A percentile compares a stretch with the other conserved stretches of the same genome.
Conservation (phyloP, 2,888 invertebrate genomes). For the Liposcelis brunnea region DNA sequence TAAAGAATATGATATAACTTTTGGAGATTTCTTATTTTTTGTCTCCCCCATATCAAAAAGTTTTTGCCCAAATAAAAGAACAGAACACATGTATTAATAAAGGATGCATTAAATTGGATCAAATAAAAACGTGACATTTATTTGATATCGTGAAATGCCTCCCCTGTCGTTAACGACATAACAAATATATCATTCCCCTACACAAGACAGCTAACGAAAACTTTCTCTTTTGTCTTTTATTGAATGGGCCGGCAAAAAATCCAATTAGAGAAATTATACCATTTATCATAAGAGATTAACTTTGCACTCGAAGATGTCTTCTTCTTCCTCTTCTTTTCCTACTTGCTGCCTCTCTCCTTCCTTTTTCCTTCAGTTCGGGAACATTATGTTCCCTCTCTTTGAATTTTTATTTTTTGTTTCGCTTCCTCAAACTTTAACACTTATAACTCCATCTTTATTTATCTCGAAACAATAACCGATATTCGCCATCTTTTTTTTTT, state of each 20-base stretch:
- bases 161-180: not conserved
- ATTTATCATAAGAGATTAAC: conserved; percentile 9
- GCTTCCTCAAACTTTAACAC: no score
- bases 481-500: no score
- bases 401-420: not conserved
- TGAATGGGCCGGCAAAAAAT: conserved; percentile 8
- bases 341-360: conserved; percentile 13
- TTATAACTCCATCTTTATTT: no score
- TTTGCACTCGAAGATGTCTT: conserved; percentile 10
- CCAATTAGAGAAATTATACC: conserved; percentile 9
- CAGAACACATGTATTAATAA: no score
- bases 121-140: no score
- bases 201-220: not conserved
- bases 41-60: no score
- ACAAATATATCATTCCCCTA: conserved; percentile 10
- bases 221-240: conserved; percentile 7
- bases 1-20: no score
- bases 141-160: not conserved
- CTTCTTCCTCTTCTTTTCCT: conserved; percentile 9
- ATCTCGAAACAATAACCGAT: no score
- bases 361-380: conserved; percentile 10
- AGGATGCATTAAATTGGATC: no score
- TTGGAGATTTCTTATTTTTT: no score
- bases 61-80: no score
- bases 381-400: not conserved